phyloP scores from a whole-genome alignment of 2,888 invertebrate genomes.

The Synanthedon myopaeformis region DNA sequence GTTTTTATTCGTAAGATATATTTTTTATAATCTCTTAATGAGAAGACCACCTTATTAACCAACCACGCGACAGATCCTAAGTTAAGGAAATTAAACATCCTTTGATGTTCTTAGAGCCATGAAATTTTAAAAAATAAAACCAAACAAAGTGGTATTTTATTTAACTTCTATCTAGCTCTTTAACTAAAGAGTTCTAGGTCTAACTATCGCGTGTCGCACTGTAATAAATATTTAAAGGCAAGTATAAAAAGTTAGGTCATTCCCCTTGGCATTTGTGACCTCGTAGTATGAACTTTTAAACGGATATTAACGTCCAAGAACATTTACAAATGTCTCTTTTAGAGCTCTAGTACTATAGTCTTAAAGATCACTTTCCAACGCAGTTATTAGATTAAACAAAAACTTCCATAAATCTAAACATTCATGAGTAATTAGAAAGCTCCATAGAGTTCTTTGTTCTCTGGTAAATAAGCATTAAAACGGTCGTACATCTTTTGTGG shows the following conservation, averaged over 20 bases:
- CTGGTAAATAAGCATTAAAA: neutral
- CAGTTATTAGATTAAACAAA: conserved; percentile 8
- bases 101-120: too few species aligned
- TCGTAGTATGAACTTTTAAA: conserved; percentile 38
- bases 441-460: conserved; percentile 43
- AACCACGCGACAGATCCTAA: too few species aligned
- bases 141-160: too few species aligned
- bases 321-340: neutral
- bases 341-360: conserved; percentile 4
- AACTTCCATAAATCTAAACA: conserved; percentile 33
- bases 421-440: conserved; percentile 48
- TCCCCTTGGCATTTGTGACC: conserved; percentile 54
- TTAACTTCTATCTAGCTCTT: conserved; percentile 6
- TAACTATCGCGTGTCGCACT: conserved; percentile 28
- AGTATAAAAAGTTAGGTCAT: conserved; percentile 34
- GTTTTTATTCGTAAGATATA: too few species aligned
- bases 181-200: conserved; percentile 18
- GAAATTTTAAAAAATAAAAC: too few species aligned
- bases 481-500: neutral
- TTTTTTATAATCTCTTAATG: too few species aligned
- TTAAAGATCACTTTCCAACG: neutral
- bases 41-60: too few species aligned
- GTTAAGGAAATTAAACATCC: too few species aligned
- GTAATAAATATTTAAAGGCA: conserved; percentile 29
- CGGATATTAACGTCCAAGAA: conserved; percentile 13